Conservation (phyloP, 2,888 invertebrate species). For the Cheiracanthium punctorium region DNA sequence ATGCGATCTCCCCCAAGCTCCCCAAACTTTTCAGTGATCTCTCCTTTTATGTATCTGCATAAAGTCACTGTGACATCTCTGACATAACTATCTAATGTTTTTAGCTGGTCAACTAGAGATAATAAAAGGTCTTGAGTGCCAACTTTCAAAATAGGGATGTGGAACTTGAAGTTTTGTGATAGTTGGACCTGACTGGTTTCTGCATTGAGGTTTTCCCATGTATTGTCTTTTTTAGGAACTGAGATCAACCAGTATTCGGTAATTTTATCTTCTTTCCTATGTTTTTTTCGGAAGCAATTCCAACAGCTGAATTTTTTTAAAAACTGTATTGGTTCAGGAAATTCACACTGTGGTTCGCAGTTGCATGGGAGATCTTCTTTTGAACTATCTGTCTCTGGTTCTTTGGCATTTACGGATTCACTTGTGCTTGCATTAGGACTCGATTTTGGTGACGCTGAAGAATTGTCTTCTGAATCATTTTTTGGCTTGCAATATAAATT, state of each 20-base stretch:
- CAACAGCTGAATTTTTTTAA: not conserved
- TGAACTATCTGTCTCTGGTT: too few relatives aligned
- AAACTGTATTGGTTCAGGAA: not conserved
- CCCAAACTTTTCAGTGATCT: not conserved
- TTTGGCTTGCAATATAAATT: too few relatives aligned
- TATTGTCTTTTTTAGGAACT: conserved; percentile 10
- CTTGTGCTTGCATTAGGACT: too few relatives aligned
- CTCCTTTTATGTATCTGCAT: not conserved
- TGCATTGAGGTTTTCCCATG: conserved; percentile 2
- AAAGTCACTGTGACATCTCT: conserved; percentile 2
- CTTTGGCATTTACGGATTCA: too few relatives aligned
- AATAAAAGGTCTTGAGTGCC: conserved; percentile 29
- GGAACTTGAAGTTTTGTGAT: conserved; percentile 50
- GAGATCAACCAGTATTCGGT: conserved; percentile 38
- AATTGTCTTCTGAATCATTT: too few relatives aligned
- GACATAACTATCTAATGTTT: not conserved
- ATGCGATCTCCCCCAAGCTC: too few relatives aligned
- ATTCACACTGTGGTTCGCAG: conserved; percentile 24
- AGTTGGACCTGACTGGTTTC: not conserved
- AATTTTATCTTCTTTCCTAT: not conserved
- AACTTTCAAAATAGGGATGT: conserved; percentile 27
- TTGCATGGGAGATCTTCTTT: too few relatives aligned
- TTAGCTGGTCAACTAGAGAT: not conserved
- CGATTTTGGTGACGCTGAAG: too few relatives aligned
- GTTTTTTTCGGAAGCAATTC: not conserved